phyloP scores from a whole-genome alignment of 2,113 vertebrate species.

The Amphiprion ocellaris region DNA sequence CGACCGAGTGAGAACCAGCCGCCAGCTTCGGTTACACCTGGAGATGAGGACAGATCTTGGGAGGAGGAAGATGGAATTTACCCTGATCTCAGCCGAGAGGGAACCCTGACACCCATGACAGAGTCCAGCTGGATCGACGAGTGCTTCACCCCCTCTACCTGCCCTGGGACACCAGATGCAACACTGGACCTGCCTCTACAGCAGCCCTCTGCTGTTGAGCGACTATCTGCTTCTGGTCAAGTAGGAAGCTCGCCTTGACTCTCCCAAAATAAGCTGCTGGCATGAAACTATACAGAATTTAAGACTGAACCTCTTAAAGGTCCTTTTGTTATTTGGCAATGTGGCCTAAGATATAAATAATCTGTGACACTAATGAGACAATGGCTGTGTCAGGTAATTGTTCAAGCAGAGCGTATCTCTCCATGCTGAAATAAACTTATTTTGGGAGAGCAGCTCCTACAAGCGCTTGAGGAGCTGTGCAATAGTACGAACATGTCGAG shows the following conservation, averaged over 20 bases:
- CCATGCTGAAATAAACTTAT: conserved; percentile 58
- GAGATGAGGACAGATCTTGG: conserved; percentile 76
- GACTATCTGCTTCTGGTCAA: conserved; percentile 93
- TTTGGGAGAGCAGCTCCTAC: conserved; percentile 62
- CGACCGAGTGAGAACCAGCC: conserved; percentile 35
- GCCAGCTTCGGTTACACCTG: conserved; percentile 10
- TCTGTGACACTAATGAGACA: conserved; percentile 25
- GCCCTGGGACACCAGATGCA: conserved; percentile 69
- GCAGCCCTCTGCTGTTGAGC: conserved; percentile 83
- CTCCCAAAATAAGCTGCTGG: conserved; percentile 75
- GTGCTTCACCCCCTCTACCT: conserved; percentile 69
- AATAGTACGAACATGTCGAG: conserved; percentile 50
- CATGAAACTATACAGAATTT: conserved; percentile 30
- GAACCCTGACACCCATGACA: conserved; percentile 77
- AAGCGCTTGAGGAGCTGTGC: conserved; percentile 20
- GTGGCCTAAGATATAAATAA: conserved; percentile 27
- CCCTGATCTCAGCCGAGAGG: conserved; percentile 68
- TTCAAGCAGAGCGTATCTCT: conserved; percentile 12
- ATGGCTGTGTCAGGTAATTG: conserved; percentile 15
- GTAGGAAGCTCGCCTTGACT: conserved; percentile 84
- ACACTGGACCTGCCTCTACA: conserved; percentile 76
- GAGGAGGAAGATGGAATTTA: conserved; percentile 72
- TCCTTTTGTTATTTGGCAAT: conserved; percentile 42
- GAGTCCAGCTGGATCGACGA: conserved; percentile 81
- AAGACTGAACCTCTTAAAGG: conserved; percentile 14